Evolutionary conservation across 2,113 vertebrate species (phyloP).

Genomic region (Pelmatolapia mariae): DNA sequence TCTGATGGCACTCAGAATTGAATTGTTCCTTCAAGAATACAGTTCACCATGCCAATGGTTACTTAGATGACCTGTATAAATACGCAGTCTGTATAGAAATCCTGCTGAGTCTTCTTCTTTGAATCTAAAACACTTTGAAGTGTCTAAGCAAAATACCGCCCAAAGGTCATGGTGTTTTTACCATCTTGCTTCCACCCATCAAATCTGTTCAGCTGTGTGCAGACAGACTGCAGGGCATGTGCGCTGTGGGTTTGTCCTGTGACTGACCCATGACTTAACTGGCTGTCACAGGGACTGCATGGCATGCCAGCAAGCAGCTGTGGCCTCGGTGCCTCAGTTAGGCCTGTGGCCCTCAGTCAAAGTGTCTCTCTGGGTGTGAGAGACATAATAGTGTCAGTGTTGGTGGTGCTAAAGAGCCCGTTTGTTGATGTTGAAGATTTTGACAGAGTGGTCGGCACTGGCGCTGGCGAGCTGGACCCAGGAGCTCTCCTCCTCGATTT

Average conservation of each 20-base stretch:
- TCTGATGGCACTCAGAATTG: neutral
- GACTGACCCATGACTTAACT: slow-evolving; percentile 41
- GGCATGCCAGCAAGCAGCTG: slow-evolving; percentile 50
- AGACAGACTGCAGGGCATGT: slow-evolving; percentile 18
- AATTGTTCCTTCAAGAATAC: neutral
- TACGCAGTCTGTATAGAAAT: neutral
- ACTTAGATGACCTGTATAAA: neutral
- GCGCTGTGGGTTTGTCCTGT: slow-evolving; percentile 17
- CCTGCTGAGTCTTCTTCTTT: neutral
- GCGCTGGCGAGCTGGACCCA: slow-evolving; percentile 91
- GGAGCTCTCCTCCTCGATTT: slow-evolving; percentile 57
- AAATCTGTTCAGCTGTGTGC: slow-evolving; percentile 11
- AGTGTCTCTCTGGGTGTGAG: slow-evolving; percentile 2
- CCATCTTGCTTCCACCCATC: slow-evolving; percentile 29
- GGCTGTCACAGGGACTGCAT: slow-evolving; percentile 36
- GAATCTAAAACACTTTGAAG: slow-evolving; percentile 28
- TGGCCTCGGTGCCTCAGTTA: slow-evolving; percentile 11
- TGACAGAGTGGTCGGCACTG: slow-evolving; percentile 86
- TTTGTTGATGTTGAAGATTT: slow-evolving; percentile 85
- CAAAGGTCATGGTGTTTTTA: slow-evolving; percentile 10
- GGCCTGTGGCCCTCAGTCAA: slow-evolving; percentile 32
- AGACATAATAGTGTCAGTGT: slow-evolving; percentile 47
- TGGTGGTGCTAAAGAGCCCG: slow-evolving; percentile 54
- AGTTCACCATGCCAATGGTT: neutral
- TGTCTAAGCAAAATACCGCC: neutral